phyloP scores from a whole-genome alignment of 2,113 vertebrate genomes.

The Pterocles gutturalis region DNA sequence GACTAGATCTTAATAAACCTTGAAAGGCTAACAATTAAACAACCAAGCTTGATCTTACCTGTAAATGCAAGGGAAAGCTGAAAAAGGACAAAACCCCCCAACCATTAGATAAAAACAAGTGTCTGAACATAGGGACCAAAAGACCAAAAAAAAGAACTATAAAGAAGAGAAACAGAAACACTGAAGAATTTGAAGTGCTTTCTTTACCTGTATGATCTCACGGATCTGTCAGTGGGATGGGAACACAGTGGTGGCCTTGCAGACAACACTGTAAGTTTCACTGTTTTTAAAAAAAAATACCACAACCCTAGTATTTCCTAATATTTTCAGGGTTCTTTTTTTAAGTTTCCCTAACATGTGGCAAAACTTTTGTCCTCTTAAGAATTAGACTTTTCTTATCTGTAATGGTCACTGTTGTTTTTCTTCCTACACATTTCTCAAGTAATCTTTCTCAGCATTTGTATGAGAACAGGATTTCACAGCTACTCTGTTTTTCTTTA shows the following conservation, averaged over 20 bases:
- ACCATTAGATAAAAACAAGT: not conserved
- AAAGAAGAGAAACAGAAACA: not conserved
- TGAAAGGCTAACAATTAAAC: not conserved
- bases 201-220: not conserved
- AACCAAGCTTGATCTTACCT: not conserved
- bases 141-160: not conserved
- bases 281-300: not conserved
- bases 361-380: not conserved
- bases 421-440: conserved; percentile 26
- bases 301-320: not conserved
- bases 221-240: not conserved
- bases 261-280: not conserved
- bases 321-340: not conserved
- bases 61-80: not conserved
- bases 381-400: conserved; percentile 15
- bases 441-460: not conserved
- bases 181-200: not conserved
- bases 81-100: not conserved
- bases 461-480: not conserved
- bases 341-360: conserved; percentile 17
- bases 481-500: not conserved
- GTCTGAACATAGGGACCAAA: not conserved
- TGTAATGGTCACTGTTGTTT: not conserved
- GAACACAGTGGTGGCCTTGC: not conserved
- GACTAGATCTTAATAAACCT: not conserved